Conservation (phyloP, 1,140 invertebrate species). For the Pseudachorutes palmiensis region DNA sequence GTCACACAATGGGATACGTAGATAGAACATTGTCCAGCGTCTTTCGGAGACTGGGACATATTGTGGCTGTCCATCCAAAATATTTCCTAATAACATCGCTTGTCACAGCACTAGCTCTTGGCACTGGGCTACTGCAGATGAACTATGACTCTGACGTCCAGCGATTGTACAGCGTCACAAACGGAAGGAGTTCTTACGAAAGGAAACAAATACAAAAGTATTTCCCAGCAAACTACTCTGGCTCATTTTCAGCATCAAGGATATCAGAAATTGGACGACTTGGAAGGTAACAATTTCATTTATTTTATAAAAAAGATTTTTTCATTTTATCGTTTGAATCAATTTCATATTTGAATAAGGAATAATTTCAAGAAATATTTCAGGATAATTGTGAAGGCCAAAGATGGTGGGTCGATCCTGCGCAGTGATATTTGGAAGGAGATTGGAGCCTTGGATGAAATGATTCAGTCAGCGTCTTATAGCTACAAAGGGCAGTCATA, state of each 20-base stretch:
- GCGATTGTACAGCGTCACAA: slow-evolving; percentile 77
- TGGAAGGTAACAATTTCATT: slow-evolving; percentile 50
- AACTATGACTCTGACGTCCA: slow-evolving; percentile 84
- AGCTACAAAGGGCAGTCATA: slow-evolving; percentile 56
- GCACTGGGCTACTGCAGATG: slow-evolving; percentile 74
- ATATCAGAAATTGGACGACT: slow-evolving; percentile 80
- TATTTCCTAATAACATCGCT: slow-evolving; percentile 81
- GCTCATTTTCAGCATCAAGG: slow-evolving; percentile 68
- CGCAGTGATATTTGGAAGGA: slow-evolving; percentile 67
- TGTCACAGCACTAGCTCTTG: slow-evolving; percentile 68
- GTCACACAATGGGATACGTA: background rate
- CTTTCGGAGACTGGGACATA: slow-evolving; percentile 48
- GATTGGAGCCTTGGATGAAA: slow-evolving; percentile 59
- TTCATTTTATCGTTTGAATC: background rate
- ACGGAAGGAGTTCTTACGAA: slow-evolving; percentile 61
- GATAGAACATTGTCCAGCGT: background rate
- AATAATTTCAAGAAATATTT: too few species aligned
- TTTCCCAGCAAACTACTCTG: slow-evolving; percentile 82
- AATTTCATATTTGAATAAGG: background rate
- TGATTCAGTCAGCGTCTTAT: slow-evolving; percentile 61
- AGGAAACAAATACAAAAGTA: slow-evolving; percentile 68
- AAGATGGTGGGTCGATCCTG: slow-evolving; percentile 70
- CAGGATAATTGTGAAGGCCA: slow-evolving; percentile 69
- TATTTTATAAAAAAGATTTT: slow-evolving; percentile 58
- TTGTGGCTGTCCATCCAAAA: slow-evolving; percentile 68